Base-by-base conservation (phyloP, 2,113 vertebrate species). In the Paratilapia polleni region DNA sequence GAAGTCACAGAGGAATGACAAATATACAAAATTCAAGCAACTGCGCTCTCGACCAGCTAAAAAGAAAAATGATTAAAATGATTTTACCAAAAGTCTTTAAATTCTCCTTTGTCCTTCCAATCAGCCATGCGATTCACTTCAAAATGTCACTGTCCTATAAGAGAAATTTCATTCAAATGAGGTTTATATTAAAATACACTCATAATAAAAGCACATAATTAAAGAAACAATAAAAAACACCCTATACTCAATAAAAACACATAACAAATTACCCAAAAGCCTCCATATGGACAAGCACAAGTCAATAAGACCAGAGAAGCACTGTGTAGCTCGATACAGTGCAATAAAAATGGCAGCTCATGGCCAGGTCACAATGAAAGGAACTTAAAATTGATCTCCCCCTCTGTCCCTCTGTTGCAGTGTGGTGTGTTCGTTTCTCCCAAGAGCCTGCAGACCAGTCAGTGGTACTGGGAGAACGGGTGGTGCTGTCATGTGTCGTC, bases 381-480 rank as follows among this genome's bases (percentile, higher is more conserved):
- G 14, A 88, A 84, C 76, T 78, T 66, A 36, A 85, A 77, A 87
- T 88, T 85, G 84, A 89, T 87, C 74, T 59, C 52, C 19, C 22
- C 85, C 22, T 83, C n/a, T 84, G 28, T 92, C 77, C 31, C 73
- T 88, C 19, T 86, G 66, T 89, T 77, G 89, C 93, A 94, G 96
- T 84, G 82, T 88, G 92, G 20, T 96, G 96, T 87, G 96, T 97
- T 0, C 96, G 97, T 24, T 98, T 99, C 92, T 97, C 96, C 60
- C 98, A 98, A 94, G 98, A 99, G 93, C 98, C 98, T 0, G 96
- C 97, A 0, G 98, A 99, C 90, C 97, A 97, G 96, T 97, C 97
- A 0, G 98, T 99, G 95, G 97, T 99, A 28, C 95, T 98, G 0
- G 98, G 98, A 0, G 97, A 98, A 78, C 94, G 95, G 24, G 97